Evolutionary conservation across 2,113 vertebrate genomes (phyloP).

Genomic region (Ictidomys tridecemlineatus): DNA sequence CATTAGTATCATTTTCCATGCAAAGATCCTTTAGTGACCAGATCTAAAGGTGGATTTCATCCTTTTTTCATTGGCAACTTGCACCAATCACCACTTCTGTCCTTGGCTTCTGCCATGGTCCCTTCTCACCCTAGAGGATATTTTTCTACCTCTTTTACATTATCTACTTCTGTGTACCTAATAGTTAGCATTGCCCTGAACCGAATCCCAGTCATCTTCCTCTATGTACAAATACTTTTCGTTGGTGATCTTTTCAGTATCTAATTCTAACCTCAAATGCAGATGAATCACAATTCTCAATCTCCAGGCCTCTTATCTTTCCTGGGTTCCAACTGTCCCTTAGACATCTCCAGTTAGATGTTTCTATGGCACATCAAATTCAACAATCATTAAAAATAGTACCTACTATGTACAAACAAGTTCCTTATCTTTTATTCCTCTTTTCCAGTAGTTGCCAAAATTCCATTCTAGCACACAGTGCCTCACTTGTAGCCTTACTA

Average conservation of each 20-base stretch:
- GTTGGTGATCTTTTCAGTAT: background rate
- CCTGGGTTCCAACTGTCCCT: background rate
- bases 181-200: background rate
- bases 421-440: background rate
- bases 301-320: no score
- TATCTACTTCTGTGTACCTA: background rate
- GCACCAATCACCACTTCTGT: background rate
- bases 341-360: background rate
- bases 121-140: background rate
- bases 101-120: background rate
- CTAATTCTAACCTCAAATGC: background rate
- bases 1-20: background rate
- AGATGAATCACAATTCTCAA: background rate
- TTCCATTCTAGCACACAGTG: background rate
- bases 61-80: background rate
- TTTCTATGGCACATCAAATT: background rate
- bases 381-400: background rate
- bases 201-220: background rate
- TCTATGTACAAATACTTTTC: background rate
- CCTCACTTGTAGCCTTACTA: background rate
- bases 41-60: background rate
- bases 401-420: background rate
- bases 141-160: background rate
- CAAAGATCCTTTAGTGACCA: background rate
- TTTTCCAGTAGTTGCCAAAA: background rate